Percentiles rank a stretch among this genome's conserved stretches.
Evolutionary conservation across 2,113 vertebrate species (phyloP).

Genomic region (Penelope pileata): DNA sequence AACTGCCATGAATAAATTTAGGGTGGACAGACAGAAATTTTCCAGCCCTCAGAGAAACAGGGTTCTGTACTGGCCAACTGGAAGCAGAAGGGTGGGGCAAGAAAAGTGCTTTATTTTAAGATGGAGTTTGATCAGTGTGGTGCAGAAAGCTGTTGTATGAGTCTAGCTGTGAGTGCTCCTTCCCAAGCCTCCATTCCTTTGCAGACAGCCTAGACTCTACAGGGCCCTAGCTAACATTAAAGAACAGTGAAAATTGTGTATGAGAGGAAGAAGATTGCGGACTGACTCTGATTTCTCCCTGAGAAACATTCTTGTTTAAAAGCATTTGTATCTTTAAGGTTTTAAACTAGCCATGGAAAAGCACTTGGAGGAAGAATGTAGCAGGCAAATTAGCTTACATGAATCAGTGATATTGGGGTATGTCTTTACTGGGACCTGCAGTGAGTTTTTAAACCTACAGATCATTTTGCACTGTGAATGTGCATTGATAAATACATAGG

Average conservation of each 20-base stretch:
- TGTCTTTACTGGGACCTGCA: not conserved
- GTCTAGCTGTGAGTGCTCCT: not conserved
- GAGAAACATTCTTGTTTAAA: not conserved
- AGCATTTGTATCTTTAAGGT: not conserved
- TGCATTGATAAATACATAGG: not conserved
- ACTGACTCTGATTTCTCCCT: not conserved
- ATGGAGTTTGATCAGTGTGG: not conserved
- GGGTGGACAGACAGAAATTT: not conserved
- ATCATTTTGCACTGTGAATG: not conserved
- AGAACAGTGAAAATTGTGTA: not conserved
- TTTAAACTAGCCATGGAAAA: not conserved
- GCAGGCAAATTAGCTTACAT: not conserved
- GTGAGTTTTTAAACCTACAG: not conserved
- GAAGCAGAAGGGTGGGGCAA: not conserved
- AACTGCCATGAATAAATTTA: slow-evolving; percentile 6
- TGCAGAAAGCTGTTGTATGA: not conserved
- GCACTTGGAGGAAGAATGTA: not conserved
- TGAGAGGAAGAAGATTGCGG: not conserved
- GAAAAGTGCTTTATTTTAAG: slow-evolving; percentile 3
- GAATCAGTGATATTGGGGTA: not conserved
- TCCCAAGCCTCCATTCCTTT: slow-evolving; percentile 9
- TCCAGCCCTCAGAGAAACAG: not conserved
- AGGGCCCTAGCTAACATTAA: not conserved
- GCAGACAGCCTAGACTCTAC: slow-evolving; percentile 30
- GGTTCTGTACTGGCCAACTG: not conserved